Conservation (phyloP, 1,140 invertebrate genomes). For the Zaprionus tsacasi region DNA sequence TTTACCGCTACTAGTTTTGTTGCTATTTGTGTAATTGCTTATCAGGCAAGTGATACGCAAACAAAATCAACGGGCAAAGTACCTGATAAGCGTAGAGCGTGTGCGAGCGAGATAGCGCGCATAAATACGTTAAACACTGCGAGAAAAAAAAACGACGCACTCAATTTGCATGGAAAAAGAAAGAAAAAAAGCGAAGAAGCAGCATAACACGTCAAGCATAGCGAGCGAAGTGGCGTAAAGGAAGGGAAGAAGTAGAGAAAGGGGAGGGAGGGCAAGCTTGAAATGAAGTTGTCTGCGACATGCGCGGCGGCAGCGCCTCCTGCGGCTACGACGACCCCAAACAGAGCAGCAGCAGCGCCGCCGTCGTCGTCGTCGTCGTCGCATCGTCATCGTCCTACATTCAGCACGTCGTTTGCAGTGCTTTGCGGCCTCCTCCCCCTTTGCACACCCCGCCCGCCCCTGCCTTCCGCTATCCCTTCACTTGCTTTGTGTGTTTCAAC, state of each 20-base stretch:
- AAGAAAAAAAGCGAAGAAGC: too few species aligned
- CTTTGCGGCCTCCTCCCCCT: constrained; percentile 12
- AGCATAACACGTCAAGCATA: constrained; percentile 33
- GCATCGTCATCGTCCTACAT: constrained; percentile 59
- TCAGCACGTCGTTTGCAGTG: constrained; percentile 32
- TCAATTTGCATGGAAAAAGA: constrained; percentile 37
- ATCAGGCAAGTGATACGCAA: constrained; percentile 32
- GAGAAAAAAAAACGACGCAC: neutral
- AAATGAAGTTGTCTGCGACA: constrained; percentile 63
- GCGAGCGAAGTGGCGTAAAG: constrained; percentile 12
- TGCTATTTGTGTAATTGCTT: constrained; percentile 50
- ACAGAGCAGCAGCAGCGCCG: neutral
- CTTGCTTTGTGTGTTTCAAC: constrained; percentile 9
- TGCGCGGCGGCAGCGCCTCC: constrained; percentile 14
- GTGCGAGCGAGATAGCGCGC: neutral
- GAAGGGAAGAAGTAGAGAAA: neutral
- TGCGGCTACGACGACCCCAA: constrained; percentile 32
- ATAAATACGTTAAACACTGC: neutral
- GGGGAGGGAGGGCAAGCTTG: neutral
- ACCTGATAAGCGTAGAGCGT: constrained; percentile 20
- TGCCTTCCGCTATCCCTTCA: neutral
- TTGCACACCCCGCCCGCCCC: neutral
- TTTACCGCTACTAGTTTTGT: constrained; percentile 41
- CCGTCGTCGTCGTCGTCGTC: too few species aligned
- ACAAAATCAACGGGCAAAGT: constrained; percentile 19